These are phyloP conservation scores for Malacoctenus gilli DNA, from an alignment of 2,797 vertebrate genomes.

Conservation along the genomic window DNA sequence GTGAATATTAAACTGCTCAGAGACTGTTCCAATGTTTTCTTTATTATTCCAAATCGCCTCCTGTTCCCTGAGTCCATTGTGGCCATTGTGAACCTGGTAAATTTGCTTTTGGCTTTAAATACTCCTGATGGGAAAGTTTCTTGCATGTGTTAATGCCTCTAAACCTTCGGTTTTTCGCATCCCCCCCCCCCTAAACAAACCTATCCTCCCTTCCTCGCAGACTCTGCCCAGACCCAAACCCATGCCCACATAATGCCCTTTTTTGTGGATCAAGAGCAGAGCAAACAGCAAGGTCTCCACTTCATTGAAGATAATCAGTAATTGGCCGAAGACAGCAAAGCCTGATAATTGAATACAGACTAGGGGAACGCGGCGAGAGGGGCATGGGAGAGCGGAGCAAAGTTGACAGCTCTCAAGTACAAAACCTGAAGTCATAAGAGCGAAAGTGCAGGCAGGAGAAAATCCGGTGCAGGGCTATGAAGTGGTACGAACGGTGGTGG, in stretches of 20 bases:
- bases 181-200: constrained; percentile 56
- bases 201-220: constrained; percentile 36
- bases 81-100: constrained; percentile 31
- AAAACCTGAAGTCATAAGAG: constrained; percentile 67
- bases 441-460: constrained; percentile 51
- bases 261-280: constrained; percentile 47
- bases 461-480: constrained; percentile 47
- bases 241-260: constrained; percentile 44
- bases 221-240: too few species aligned
- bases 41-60: constrained; percentile 14
- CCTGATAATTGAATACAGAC: constrained; percentile 56
- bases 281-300: constrained; percentile 60
- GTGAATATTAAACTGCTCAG: too few species aligned
- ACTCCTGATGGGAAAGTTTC: constrained; percentile 45
- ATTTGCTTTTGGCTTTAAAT: constrained; percentile 51
- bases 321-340: constrained; percentile 39
- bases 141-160: constrained; percentile 43
- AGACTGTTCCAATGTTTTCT: background rate
- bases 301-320: constrained; percentile 56
- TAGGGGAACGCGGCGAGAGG: constrained; percentile 47
- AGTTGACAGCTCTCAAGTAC: constrained; percentile 56
- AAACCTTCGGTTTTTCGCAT: constrained; percentile 52
- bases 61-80: constrained; percentile 35
- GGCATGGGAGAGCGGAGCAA: constrained; percentile 56
- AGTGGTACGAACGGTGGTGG: constrained; percentile 53